Evolutionary conservation across 2,797 vertebrate genomes (phyloP), one percentile per base, ranked within the genome.

Genomic region (Propithecus deckenii): DNA sequence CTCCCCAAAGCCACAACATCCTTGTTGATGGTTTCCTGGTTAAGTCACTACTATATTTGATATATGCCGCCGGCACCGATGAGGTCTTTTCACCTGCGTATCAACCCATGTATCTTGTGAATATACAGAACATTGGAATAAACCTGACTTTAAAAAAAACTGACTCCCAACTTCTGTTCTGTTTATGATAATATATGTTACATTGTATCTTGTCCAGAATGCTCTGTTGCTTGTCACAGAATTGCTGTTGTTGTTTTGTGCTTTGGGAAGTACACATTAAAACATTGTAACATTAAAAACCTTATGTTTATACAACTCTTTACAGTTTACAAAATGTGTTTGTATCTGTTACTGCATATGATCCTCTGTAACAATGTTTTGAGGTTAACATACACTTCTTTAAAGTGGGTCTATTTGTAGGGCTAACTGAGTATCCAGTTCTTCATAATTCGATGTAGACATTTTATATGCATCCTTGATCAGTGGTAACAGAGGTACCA

Each of bases 401-500:
- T 86, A 75, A 75, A 88, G 95, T 80, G 67, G 86, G 75, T 74
- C 6, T 32, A 71, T 76, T 92, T 35, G 17, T 41, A 95, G 32
- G 89, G 81, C 95, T 90, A 74, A 67, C 57, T 69, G 50, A 91
- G 67, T 92, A 95, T 13, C 15, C 92, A 91, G 91, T n/a, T 95
- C 91, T 20, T 65, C 75, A 88, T 72, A 84, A 88, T 92, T 85
- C 43, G 55, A 65, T 4, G n/a, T 67, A 86, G 67, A 50, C 14
- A 35, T n/a, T 96, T 96, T 86, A 23, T 86, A 92, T 72, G 85
- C 20, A 52, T 50, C 63, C 71, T 88, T 97, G 84, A 80, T 94
- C 67, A 65, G 76, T 57, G 28, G 32, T 90, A 80, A 95, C 48
- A 86, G 84, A 17, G 41, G 0, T 46, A 93, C 57, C 38, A 0